Evolutionary conservation across 1,140 invertebrate genomes (phyloP).

Genomic region (Elymnias hypermnestra): DNA sequence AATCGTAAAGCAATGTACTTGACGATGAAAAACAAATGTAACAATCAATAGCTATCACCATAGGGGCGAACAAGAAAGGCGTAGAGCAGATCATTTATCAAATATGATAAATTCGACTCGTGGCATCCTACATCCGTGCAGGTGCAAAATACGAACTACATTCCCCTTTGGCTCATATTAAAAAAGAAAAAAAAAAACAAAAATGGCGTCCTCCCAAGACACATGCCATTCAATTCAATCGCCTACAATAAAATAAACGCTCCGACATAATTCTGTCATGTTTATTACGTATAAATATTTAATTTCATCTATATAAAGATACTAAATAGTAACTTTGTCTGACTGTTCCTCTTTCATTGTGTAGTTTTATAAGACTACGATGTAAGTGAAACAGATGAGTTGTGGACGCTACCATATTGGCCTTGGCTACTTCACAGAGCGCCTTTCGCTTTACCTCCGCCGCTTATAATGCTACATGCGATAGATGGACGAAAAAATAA

Average conservation of each 20-base stretch:
- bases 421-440: too few relatives aligned
- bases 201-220: slow-evolving; percentile 8
- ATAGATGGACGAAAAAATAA: too few relatives aligned
- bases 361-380: too few relatives aligned
- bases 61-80: neutral
- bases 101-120: slow-evolving; percentile 18
- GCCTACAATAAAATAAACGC: slow-evolving; percentile 22
- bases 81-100: slow-evolving; percentile 10
- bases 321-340: too few relatives aligned
- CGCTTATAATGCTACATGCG: too few relatives aligned
- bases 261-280: slow-evolving; percentile 25
- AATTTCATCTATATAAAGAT: too few relatives aligned
- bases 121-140: slow-evolving; percentile 14
- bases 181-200: slow-evolving; percentile 16
- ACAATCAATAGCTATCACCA: neutral
- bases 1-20: too few relatives aligned
- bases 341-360: too few relatives aligned
- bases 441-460: too few relatives aligned
- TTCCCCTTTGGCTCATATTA: slow-evolving; percentile 2
- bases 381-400: too few relatives aligned
- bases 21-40: neutral
- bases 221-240: slow-evolving; percentile 23
- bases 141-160: slow-evolving; percentile 13
- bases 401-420: too few relatives aligned
- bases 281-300: slow-evolving; percentile 22